Base-by-base conservation (phyloP, 2,113 vertebrate species). In the Odocoileus virginianus region DNA sequence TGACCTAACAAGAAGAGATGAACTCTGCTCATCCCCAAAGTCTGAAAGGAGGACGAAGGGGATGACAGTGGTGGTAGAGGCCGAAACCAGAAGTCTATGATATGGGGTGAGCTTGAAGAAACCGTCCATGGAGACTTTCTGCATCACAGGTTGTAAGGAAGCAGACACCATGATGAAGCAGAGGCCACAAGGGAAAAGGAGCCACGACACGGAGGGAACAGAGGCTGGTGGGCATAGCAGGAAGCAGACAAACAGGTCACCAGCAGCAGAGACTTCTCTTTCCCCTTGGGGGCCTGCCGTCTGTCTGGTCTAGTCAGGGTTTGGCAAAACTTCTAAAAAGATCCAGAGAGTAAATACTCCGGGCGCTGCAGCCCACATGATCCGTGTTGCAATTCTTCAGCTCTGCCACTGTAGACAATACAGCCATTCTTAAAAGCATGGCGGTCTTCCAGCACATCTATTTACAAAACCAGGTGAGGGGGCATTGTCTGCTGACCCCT, bases 211-310 rank as follows among this genome's bases (percentile, higher is more conserved):
- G 10, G 10, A 45, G 36, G 21, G 15, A 82, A 8, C 17, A 67
- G 50, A 57, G 71, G 17, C 16, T 30, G 9, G 21, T 6, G 36
- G 58, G 36, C 5, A 15, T 25, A 28, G 28, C 2, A 57, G 30
- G 33, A 28, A 47, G 11, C 0, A 3, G 40, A 19, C 0, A 27
- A 57, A 27, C 36, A 45, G 28, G 28, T 0, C 33, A 3, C 36
- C 21, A 54, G 58, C 74, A 36, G 27, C 78, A 28, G 8, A 33
- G 52, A 61, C 60, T 16, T 11, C 27, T 25, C 13, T 33, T 55
- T 83, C 60, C 61, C 36, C 30, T 3, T 2, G 33, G 64, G 21
- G 33, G 43, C 30, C 60, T 9, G 12, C 12, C 17, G 12, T 36
- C 17, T 30, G 25, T 36, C 23, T 30, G 15, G 45, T 3, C 10